Base-by-base conservation (phyloP, 2,113 vertebrate genomes). In the Anser brachyrhynchus region DNA sequence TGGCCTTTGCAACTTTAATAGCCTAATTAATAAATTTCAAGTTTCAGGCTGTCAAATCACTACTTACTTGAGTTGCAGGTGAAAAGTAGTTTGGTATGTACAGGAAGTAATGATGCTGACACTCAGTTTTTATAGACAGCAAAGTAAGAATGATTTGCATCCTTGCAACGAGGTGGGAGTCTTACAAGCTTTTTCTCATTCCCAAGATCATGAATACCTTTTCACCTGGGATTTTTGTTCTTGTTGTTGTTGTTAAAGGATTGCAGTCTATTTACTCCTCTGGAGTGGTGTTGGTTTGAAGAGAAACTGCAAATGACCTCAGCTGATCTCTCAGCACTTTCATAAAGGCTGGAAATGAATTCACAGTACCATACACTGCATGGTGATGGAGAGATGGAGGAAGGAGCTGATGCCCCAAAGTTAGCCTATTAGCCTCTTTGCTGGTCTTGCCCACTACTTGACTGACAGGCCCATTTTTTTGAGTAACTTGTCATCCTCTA, bases 1-100 rank as follows among this genome's bases (percentile, higher is more conserved):
- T 89, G 92, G 92, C 84, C 87, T 93, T 80, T 94, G 76, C 91
- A 97, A 96, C 94, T 93, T 91, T 93, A 97, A 94, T 91, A 92
- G 93, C 76, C 89, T 92, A 96, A 95, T 97, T 91, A 95, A 96
- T 94, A 96, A 96, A 95, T 46, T 74, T 84, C 52, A 95, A 87
- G 87, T 81, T 84, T 94, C 88, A 90, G 94, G 77, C 67, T 96
- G 94, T 96, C 95, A 95, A 33, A 82, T 80, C 3, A 35, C 84
- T 96, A 96, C 94, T 97, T 93, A 96, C 78, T 72, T 94, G 84
- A 97, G 93, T 87, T 84, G 91, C 44, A 95, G 94, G 86, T 90
- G 95, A 96, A 97, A 96, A 95, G 91, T 94, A 62, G 54, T 31
- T 41, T 51, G 72, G 39, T 44, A 35, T 52, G 39, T 84, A 80